These are phyloP conservation scores for Bedellia somnulentella DNA, from an alignment of 2,888 invertebrate genomes.

Conservation along the genomic window DNA sequence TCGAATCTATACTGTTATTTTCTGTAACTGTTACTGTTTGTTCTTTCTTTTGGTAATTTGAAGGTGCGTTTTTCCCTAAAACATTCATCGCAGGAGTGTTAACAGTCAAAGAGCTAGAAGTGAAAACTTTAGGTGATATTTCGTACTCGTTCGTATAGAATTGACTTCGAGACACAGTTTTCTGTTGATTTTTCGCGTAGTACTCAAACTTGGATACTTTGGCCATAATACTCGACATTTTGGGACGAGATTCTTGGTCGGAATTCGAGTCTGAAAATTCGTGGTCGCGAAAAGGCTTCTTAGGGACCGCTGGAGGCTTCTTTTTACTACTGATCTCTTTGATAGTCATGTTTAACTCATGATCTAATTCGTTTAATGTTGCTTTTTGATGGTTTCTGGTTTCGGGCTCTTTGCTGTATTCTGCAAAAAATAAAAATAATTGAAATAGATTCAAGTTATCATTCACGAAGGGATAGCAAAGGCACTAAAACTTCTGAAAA, in stretches of 20 bases:
- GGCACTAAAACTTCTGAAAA: no score
- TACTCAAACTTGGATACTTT: constrained; percentile 82
- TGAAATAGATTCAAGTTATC: no score
- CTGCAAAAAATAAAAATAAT: constrained; percentile 18
- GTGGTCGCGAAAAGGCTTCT: constrained; percentile 57
- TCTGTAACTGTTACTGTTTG: constrained; percentile 53
- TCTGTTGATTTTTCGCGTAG: constrained; percentile 67
- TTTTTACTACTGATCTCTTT: constrained; percentile 60
- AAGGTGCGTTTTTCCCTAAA: constrained; percentile 63
- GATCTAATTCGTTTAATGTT: constrained; percentile 34
- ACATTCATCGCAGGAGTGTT: constrained; percentile 84
- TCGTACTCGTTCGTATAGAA: constrained; percentile 47
- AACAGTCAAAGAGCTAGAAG: constrained; percentile 74
- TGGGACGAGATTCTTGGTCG: constrained; percentile 43
- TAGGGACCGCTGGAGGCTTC: constrained; percentile 68
- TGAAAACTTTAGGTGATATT: constrained; percentile 78
- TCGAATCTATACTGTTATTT: constrained; percentile 35
- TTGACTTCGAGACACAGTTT: constrained; percentile 45
- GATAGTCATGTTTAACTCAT: constrained; percentile 45
- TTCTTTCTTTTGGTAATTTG: constrained; percentile 64
- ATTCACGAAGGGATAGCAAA: no score
- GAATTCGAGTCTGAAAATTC: constrained; percentile 50
- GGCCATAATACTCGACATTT: constrained; percentile 63
- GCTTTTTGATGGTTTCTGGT: constrained; percentile 24
- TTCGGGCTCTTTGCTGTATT: constrained; percentile 28